Evolutionary conservation across 1,140 invertebrate species (phyloP).

Genomic region (Nebria ingens): DNA sequence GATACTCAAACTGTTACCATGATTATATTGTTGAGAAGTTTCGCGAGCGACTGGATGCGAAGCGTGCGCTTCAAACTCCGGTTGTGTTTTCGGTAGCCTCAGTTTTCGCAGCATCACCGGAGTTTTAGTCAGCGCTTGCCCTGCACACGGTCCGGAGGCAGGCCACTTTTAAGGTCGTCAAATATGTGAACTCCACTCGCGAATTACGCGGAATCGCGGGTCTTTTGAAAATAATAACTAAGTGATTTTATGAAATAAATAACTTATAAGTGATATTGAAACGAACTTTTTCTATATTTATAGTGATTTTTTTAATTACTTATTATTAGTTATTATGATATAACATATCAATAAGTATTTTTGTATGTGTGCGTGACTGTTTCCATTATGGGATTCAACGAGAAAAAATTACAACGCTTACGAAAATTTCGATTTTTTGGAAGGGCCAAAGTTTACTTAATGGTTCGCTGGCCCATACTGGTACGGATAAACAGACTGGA

Average conservation of each 20-base stretch:
- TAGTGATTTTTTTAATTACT: too few relatives aligned
- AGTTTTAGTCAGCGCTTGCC: not conserved
- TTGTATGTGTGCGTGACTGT: not conserved
- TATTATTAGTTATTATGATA: too few relatives aligned
- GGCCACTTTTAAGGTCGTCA: not conserved
- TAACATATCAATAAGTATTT: not conserved
- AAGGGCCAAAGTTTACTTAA: slow-evolving; percentile 50
- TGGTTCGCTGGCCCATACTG: slow-evolving; percentile 50
- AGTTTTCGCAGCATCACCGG: not conserved
- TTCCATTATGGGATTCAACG: slow-evolving; percentile 43
- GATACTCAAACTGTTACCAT: too few relatives aligned
- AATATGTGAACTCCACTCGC: not conserved
- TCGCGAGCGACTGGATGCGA: not conserved
- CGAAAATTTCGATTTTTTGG: slow-evolving; percentile 50
- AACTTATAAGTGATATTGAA: too few relatives aligned
- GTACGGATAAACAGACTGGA: slow-evolving; percentile 31
- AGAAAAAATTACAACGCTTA: slow-evolving; percentile 45
- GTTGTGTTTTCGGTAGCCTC: not conserved
- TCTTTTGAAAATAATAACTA: too few relatives aligned
- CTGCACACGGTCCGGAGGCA: not conserved
- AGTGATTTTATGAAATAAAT: too few relatives aligned
- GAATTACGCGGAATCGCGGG: not conserved
- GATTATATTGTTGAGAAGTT: not conserved
- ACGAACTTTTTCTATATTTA: too few relatives aligned
- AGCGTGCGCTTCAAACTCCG: not conserved